A percentile compares a stretch with the other conserved stretches of the same genome.
phyloP scores from a whole-genome alignment of 2,113 vertebrate species.

The Tyto alba region DNA sequence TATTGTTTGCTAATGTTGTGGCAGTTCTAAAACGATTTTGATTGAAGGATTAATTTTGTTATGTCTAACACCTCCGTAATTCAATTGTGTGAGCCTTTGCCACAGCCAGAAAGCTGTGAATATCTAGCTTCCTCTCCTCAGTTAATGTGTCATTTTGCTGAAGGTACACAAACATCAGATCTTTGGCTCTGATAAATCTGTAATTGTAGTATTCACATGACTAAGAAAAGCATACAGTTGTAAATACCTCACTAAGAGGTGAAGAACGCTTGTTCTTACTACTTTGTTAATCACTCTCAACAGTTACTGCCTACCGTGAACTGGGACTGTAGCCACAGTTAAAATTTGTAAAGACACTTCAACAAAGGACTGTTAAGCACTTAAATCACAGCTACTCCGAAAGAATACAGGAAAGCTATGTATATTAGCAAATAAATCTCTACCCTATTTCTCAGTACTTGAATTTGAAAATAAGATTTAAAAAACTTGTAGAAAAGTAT shows the following conservation, averaged over 20 bases:
- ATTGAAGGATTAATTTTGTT: no score
- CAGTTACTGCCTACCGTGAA: not conserved
- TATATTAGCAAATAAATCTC: not conserved
- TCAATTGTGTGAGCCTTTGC: no score
- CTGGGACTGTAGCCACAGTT: not conserved
- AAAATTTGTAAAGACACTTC: not conserved
- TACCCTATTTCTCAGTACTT: not conserved
- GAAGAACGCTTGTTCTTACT: not conserved
- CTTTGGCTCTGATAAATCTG: not conserved
- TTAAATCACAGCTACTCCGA: not conserved
- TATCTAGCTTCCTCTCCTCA: not conserved
- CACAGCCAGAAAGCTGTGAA: not conserved
- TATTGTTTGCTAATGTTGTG: no score
- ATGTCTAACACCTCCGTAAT: no score
- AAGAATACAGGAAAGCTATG: not conserved
- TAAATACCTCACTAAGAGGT: not conserved
- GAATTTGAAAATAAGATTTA: not conserved
- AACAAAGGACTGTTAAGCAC: not conserved
- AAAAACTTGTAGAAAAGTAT: not conserved
- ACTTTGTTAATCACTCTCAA: not conserved
- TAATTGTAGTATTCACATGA: not conserved
- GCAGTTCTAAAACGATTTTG: no score
- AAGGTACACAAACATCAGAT: not conserved
- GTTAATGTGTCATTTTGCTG: not conserved
- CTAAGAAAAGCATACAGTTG: not conserved